These are phyloP conservation scores for Cheilosia variabilis DNA, from an alignment of 2,888 invertebrate genomes.

Conservation along the genomic window DNA sequence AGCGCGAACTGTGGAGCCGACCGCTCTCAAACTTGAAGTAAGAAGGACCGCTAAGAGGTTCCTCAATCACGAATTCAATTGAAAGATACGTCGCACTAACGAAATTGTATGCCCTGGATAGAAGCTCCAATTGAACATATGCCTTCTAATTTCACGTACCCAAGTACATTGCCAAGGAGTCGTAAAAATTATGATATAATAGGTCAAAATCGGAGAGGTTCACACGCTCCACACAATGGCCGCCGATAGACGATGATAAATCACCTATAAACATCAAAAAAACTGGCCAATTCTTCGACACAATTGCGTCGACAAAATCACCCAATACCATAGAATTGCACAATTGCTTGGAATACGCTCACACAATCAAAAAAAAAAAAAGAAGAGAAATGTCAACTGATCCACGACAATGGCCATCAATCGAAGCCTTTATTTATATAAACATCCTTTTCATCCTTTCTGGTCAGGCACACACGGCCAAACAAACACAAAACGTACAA, in stretches of 20 bases:
- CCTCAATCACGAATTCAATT: too few relatives aligned
- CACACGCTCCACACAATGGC: conserved; percentile 53
- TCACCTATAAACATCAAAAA: conserved; percentile 68
- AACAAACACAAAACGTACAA: conserved; percentile 38
- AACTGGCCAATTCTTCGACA: conserved; percentile 65
- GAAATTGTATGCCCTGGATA: too few relatives aligned
- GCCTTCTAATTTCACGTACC: too few relatives aligned
- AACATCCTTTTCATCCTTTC: conserved; percentile 69
- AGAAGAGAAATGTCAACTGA: conserved; percentile 52
- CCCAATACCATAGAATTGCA: conserved; percentile 42
- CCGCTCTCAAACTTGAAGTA: too few relatives aligned
- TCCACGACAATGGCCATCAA: conserved; percentile 72
- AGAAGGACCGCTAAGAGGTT: too few relatives aligned
- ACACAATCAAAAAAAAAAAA: background rate
- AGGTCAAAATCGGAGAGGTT: conserved; percentile 34
- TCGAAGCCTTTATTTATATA: conserved; percentile 74
- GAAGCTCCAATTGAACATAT: too few relatives aligned
- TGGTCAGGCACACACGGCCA: conserved; percentile 52
- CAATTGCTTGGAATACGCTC: conserved; percentile 34
- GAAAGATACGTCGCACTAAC: too few relatives aligned
- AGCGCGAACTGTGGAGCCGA: too few relatives aligned
- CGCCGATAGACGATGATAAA: conserved; percentile 50
- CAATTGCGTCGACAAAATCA: conserved; percentile 39
- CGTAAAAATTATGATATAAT: conserved; percentile 3
- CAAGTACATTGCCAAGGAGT: background rate